Percentiles rank a stretch among this genome's conserved stretches.
Evolutionary conservation across 2,888 invertebrate genomes (phyloP).

Genomic region (Pseudanteris insignis): DNA sequence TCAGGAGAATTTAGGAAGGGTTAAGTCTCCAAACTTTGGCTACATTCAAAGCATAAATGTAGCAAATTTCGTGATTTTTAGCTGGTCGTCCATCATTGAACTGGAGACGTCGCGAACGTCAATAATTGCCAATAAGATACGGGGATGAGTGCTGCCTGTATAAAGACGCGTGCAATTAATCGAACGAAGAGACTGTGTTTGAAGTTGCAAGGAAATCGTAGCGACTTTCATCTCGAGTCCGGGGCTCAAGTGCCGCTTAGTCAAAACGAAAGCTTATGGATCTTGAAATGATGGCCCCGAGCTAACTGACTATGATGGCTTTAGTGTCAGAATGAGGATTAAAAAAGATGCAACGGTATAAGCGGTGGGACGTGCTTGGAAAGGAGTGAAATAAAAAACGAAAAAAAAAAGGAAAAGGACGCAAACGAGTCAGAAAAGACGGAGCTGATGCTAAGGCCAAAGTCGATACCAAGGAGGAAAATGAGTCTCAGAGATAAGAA

Average conservation of each 20-base stretch:
- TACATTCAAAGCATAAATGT: no score
- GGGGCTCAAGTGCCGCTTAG: conserved; percentile 12
- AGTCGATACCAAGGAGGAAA: conserved; percentile 6
- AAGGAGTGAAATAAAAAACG: no score
- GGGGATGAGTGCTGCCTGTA: no score
- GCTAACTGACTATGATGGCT: conserved; percentile 22
- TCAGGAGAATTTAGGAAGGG: no score
- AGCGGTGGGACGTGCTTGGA: not conserved
- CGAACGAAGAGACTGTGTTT: conserved; percentile 13
- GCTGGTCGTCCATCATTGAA: no score
- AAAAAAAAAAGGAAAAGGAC: conserved; percentile 4
- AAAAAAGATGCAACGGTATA: conserved; percentile 15
- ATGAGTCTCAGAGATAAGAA: no score
- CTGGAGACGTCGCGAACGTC: no score
- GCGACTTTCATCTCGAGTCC: conserved; percentile 9
- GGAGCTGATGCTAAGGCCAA: no score
- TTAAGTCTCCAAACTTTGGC: no score
- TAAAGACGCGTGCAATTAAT: conserved; percentile 13
- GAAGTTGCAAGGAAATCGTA: conserved; percentile 22
- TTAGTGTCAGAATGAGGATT: conserved; percentile 14
- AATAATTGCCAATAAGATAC: no score
- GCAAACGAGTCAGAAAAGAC: no score
- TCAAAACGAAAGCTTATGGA: conserved; percentile 15
- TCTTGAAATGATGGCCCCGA: conserved; percentile 24
- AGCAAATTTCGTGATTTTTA: no score